These are phyloP conservation scores for Noctua janthe DNA, from an alignment of 2,888 invertebrate genomes.

Conservation along the genomic window DNA sequence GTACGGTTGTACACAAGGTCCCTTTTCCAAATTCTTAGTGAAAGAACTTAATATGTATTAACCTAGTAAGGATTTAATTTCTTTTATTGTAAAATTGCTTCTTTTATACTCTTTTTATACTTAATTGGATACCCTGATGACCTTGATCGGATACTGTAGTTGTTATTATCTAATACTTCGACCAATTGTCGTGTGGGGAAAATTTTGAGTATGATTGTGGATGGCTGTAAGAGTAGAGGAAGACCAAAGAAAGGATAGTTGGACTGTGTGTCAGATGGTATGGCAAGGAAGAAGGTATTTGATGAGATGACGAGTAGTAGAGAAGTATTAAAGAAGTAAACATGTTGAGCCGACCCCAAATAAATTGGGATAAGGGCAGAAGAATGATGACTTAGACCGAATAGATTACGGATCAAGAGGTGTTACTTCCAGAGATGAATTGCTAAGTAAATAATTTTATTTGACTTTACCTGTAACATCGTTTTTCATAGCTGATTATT, in stretches of 20 bases:
- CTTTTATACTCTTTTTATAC: neutral
- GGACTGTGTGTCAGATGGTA: neutral
- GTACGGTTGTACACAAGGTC: neutral
- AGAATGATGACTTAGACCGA: neutral
- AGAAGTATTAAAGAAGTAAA: neutral
- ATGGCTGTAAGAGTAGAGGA: neutral
- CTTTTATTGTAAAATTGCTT: neutral
- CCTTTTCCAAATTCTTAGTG: neutral
- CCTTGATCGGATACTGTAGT: neutral
- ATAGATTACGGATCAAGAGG: neutral
- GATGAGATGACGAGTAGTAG: neutral
- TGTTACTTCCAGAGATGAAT: neutral
- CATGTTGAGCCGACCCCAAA: neutral
- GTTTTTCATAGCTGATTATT: neutral
- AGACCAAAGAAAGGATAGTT: neutral
- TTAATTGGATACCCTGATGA: neutral
- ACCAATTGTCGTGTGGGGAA: neutral
- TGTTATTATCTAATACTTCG: neutral
- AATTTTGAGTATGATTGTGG: neutral
- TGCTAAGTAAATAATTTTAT: neutral
- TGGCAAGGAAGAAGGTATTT: neutral
- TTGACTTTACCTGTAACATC: neutral
- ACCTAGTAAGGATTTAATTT: neutral
- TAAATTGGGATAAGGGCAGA: neutral
- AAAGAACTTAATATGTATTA: neutral